Evolutionary conservation across 2,113 vertebrate genomes (phyloP).

Genomic region (Gambusia holbrooki): DNA sequence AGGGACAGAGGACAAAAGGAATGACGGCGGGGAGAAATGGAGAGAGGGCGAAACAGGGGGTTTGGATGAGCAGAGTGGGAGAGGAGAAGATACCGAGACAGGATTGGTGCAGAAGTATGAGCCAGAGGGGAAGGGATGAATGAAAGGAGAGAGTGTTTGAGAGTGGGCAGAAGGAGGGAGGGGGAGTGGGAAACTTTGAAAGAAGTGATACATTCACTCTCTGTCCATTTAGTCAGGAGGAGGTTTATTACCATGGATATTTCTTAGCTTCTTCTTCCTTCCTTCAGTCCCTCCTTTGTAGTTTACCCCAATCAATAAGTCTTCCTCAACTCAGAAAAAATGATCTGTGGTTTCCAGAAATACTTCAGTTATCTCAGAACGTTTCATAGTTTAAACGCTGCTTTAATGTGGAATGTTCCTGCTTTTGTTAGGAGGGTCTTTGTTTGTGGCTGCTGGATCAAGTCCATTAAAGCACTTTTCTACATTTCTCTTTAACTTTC

Average conservation of each 20-base stretch:
- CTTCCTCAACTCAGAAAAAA: background rate
- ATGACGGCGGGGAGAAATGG: constrained; percentile 16
- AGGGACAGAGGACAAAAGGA: constrained; percentile 37
- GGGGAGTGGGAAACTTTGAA: constrained; percentile 26
- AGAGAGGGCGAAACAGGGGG: constrained; percentile 12
- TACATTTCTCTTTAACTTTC: background rate
- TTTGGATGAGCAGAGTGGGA: constrained; percentile 21
- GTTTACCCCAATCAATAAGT: background rate
- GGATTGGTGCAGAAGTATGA: constrained; percentile 20
- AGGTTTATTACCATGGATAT: constrained; percentile 19
- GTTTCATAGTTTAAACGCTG: too few species aligned
- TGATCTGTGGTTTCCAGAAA: background rate
- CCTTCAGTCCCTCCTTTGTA: background rate
- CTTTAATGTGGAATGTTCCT: too few species aligned
- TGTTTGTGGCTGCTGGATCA: too few species aligned
- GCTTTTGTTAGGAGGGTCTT: too few species aligned
- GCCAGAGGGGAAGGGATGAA: constrained; percentile 14
- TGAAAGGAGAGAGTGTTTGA: constrained; percentile 37
- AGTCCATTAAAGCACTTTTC: too few species aligned
- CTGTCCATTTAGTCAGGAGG: constrained; percentile 33
- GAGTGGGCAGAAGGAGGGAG: background rate
- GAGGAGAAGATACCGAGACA: constrained; percentile 18
- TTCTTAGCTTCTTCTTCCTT: constrained; percentile 9
- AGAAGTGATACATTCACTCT: constrained; percentile 41
- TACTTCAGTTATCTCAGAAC: too few species aligned